Percentiles rank a stretch among this genome's conserved stretches.
phyloP scores from a whole-genome alignment of 2,113 vertebrate genomes.

The Pedionomus torquatus region DNA sequence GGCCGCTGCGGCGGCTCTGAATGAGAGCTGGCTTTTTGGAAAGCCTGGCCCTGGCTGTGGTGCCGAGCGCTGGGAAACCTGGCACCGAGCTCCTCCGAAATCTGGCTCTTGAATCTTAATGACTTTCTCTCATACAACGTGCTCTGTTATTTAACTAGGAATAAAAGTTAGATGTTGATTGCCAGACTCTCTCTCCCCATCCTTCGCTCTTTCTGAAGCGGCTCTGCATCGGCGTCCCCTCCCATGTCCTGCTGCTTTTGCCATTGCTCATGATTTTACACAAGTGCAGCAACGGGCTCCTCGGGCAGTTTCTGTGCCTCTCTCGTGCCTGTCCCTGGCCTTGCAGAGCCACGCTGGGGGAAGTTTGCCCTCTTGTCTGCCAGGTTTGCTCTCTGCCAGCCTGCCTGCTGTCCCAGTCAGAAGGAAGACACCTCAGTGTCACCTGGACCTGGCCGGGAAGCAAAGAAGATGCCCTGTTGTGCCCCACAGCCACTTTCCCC shows the following conservation, averaged over 20 bases:
- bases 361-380: too few relatives aligned
- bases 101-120: conserved; percentile 40
- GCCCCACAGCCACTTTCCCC: not conserved
- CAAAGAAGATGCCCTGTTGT: not conserved
- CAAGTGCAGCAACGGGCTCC: not conserved
- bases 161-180: not conserved
- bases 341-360: not conserved
- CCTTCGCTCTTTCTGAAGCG: conserved; percentile 6
- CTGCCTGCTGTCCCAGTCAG: not conserved
- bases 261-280: conserved; percentile 26
- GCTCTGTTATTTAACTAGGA: conserved; percentile 38
- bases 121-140: not conserved
- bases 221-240: conserved; percentile 16
- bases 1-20: not conserved
- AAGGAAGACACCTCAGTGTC: not conserved
- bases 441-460: accelerated
- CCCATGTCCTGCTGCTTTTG: conserved; percentile 38
- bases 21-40: conserved; percentile 3
- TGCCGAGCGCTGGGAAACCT: conserved; percentile 38
- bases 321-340: not conserved
- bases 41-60: not conserved
- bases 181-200: conserved; percentile 12
- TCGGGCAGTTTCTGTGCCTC: not conserved
- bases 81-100: conserved; percentile 3
- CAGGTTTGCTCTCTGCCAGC: not conserved